A percentile compares a stretch with the other conserved stretches of the same genome.
phyloP scores from a whole-genome alignment of 1,140 invertebrate genomes.

The Diachasmimorpha longicaudata region DNA sequence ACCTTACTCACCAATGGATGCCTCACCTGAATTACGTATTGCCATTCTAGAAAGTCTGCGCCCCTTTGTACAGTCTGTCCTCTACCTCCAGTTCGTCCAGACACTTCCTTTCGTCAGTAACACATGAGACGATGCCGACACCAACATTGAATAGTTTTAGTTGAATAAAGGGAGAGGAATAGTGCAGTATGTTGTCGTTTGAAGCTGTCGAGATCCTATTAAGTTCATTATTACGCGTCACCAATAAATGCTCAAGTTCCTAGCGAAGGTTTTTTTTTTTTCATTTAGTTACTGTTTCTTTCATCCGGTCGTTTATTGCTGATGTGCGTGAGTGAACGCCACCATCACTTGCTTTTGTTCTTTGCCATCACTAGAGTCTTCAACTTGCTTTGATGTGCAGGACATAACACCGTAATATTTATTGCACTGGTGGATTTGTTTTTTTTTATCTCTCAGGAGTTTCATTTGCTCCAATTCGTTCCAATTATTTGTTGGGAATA shows the following conservation, averaged over 20 bases:
- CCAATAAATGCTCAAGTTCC: slow-evolving; percentile 22
- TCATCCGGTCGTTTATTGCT: slow-evolving; percentile 19
- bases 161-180: not conserved
- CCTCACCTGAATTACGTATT: slow-evolving; percentile 4
- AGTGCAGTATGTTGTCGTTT: not conserved
- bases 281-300: not conserved
- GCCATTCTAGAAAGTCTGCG: not conserved
- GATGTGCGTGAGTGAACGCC: not conserved
- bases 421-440: not conserved
- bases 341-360: not conserved
- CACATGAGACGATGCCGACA: slow-evolving; percentile 11
- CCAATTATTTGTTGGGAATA: not conserved
- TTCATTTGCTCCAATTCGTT: slow-evolving; percentile 9
- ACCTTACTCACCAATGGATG: not conserved
- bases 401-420: slow-evolving; percentile 6
- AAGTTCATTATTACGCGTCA: slow-evolving; percentile 34
- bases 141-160: not conserved
- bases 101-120: slow-evolving; percentile 17
- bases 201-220: slow-evolving; percentile 20
- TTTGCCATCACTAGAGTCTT: not conserved
- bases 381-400: not conserved
- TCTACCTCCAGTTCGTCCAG: not conserved
- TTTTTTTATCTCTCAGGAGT: not conserved
- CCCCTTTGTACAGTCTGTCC: not conserved
- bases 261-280: slow-evolving; percentile 16